Conservation (phyloP, 2,113 vertebrate genomes). For the Serinus canaria region DNA sequence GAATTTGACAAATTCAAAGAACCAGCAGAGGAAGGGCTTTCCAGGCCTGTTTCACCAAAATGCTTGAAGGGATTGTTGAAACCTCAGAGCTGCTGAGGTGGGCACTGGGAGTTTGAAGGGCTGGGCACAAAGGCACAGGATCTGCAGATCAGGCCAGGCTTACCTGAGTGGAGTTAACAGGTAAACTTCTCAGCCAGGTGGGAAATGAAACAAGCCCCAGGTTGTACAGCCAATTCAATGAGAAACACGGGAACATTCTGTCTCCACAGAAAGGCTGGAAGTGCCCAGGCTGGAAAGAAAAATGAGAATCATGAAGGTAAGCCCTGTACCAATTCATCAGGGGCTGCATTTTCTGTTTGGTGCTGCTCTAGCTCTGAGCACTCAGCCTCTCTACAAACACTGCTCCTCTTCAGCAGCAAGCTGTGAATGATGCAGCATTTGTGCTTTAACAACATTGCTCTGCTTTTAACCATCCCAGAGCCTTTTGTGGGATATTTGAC, state of each 20-base stretch:
- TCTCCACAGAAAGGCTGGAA: neutral
- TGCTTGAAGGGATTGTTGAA: neutral
- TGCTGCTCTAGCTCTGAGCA: neutral
- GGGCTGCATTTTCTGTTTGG: neutral
- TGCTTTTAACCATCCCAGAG: neutral
- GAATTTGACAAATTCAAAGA: neutral
- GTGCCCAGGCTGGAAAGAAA: neutral
- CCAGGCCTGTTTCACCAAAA: neutral
- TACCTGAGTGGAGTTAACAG: neutral
- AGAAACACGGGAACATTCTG: neutral
- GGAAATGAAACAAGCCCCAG: neutral
- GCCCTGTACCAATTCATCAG: slow-evolving; percentile 25
- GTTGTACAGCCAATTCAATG: neutral
- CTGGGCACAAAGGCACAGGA: accelerated
- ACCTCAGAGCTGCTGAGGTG: neutral
- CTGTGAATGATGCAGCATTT: neutral
- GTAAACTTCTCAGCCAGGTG: neutral
- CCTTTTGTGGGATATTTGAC: neutral
- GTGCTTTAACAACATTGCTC: neutral
- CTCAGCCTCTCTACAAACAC: neutral
- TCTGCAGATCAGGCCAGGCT: neutral
- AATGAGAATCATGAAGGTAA: neutral
- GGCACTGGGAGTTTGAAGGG: neutral
- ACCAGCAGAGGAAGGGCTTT: neutral
- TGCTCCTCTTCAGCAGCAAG: neutral